Conservation (phyloP, 2,113 vertebrate species). For the Rattus rattus region DNA sequence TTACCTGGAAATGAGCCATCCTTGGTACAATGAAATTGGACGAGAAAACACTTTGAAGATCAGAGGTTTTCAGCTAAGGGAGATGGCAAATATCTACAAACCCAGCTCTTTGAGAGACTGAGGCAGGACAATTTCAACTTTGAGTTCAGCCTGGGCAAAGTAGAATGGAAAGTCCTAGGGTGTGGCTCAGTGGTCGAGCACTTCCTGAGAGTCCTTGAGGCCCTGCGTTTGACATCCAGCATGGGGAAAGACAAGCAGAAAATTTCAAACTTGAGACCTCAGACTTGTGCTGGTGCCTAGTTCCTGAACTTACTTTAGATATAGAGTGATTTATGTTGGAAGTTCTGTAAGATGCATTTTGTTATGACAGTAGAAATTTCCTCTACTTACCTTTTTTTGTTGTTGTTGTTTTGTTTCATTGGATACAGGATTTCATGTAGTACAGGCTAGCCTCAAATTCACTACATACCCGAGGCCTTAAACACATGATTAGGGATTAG, state of each 20-base stretch:
- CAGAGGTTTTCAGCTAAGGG: not conserved
- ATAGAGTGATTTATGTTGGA: not conserved
- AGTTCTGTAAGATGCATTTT: not conserved
- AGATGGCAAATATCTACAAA: not conserved
- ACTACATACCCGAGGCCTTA: not conserved
- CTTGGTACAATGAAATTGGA: slow-evolving; percentile 10
- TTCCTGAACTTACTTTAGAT: not conserved
- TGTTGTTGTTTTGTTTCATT: not conserved
- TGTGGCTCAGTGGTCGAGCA: not conserved
- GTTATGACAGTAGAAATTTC: not conserved
- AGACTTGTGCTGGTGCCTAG: not conserved
- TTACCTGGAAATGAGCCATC: not conserved
- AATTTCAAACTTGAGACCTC: not conserved
- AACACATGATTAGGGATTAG: not conserved
- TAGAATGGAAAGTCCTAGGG: not conserved
- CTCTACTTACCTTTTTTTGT: not conserved
- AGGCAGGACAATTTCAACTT: not conserved
- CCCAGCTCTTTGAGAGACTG: not conserved
- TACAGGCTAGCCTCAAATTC: not conserved
- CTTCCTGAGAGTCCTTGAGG: too few species aligned
- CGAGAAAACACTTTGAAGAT: not conserved
- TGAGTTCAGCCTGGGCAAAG: not conserved
- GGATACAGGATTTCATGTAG: not conserved
- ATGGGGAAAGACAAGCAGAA: not conserved
- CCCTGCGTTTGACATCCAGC: not conserved